Evolutionary conservation across 2,888 invertebrate species (phyloP).

Genomic region (Graphium colonna): DNA sequence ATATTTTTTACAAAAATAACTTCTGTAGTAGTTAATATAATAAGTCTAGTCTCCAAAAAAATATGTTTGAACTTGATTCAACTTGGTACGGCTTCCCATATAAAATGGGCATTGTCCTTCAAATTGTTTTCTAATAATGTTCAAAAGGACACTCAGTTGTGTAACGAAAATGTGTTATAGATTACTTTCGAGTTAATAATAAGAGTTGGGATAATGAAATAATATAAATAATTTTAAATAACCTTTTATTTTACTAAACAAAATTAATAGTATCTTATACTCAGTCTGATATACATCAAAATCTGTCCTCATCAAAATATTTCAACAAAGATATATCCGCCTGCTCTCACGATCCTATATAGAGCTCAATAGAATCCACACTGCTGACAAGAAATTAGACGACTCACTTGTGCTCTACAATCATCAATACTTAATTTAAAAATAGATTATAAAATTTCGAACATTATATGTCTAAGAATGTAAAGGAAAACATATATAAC

Average conservation of each 20-base stretch:
- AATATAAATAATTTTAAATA: conserved; percentile 36
- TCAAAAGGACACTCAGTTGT: no score
- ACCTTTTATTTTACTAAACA: conserved; percentile 64
- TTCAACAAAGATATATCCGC: conserved; percentile 50
- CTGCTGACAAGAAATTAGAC: conserved; percentile 8
- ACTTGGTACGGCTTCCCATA: no score
- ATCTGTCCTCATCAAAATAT: conserved; percentile 61
- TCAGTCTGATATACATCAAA: conserved; percentile 67
- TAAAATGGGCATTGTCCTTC: no score
- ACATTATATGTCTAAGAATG: conserved; percentile 7
- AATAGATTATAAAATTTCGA: conserved; percentile 10
- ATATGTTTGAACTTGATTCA: no score
- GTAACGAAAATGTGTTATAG: no score
- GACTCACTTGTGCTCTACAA: conserved; percentile 17
- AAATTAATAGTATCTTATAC: conserved; percentile 68
- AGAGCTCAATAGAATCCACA: conserved; percentile 26
- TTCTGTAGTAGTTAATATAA: no score
- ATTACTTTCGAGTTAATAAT: no score
- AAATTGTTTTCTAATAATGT: no score
- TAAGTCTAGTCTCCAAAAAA: no score
- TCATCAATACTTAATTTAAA: conserved; percentile 8
- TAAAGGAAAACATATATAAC: conserved; percentile 3
- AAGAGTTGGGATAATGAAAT: conserved; percentile 15
- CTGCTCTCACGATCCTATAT: conserved; percentile 44
- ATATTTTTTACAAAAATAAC: no score